A percentile compares a stretch with the other conserved stretches of the same genome.
Conservation (phyloP, 2,797 vertebrate species). For the Myoxocephalus aenaeus region DNA sequence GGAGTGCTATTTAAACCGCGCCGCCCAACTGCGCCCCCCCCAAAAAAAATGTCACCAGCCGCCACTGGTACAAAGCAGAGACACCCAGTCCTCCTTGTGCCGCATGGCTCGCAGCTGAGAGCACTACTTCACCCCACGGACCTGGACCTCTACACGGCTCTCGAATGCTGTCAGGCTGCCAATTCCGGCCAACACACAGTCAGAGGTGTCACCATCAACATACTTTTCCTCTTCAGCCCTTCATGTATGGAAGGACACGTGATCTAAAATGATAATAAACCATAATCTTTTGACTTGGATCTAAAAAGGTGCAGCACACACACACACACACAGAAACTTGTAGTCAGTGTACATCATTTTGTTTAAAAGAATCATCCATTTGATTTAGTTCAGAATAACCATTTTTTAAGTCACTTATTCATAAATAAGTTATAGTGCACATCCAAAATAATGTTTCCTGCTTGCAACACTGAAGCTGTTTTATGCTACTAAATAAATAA, state of each 20-base stretch:
- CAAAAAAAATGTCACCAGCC: too few species aligned
- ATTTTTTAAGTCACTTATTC: neutral
- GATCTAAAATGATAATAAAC: slow-evolving; percentile 27
- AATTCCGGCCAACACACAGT: slow-evolving; percentile 56
- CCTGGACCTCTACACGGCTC: slow-evolving; percentile 61
- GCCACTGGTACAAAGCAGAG: slow-evolving; percentile 83
- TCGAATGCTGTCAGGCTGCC: slow-evolving; percentile 64
- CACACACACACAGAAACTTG: neutral
- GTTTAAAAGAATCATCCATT: neutral
- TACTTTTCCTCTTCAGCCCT: slow-evolving; percentile 33
- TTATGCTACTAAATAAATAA: slow-evolving; percentile 8
- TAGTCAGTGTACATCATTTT: neutral
- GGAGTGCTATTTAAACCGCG: too few species aligned
- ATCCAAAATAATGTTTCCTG: neutral
- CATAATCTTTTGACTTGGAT: neutral
- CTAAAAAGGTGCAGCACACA: neutral
- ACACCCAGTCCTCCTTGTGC: slow-evolving; percentile 74
- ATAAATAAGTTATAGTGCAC: neutral
- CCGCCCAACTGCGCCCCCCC: too few species aligned
- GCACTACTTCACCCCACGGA: slow-evolving; percentile 73
- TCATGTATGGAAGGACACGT: slow-evolving; percentile 16
- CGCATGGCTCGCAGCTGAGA: slow-evolving; percentile 61
- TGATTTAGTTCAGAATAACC: neutral
- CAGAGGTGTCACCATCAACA: slow-evolving; percentile 63
- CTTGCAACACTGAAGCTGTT: neutral